Conservation (phyloP, 2,797 vertebrate genomes). For the Hybognathus amarus region DNA sequence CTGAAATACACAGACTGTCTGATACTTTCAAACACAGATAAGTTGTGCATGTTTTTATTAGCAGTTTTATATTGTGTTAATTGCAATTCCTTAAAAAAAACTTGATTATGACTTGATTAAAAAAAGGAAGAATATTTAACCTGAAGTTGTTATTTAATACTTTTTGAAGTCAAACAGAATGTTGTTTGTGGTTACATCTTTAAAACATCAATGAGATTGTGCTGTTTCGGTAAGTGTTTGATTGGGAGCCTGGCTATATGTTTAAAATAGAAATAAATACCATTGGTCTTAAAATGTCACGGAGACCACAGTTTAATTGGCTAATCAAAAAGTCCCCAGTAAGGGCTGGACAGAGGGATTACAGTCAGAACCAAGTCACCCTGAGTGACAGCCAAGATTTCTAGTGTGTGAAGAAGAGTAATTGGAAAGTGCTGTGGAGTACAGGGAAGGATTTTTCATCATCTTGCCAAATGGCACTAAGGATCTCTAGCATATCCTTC, state of each 20-base stretch:
- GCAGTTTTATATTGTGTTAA: background rate
- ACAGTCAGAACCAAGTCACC: slow-evolving; percentile 59
- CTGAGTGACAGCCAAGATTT: slow-evolving; percentile 64
- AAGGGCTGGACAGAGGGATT: slow-evolving; percentile 59
- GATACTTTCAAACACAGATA: background rate
- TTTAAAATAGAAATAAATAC: slow-evolving; percentile 61
- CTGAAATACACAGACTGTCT: background rate
- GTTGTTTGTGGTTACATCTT: slow-evolving; percentile 21
- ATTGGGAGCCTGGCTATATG: slow-evolving; percentile 40
- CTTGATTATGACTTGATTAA: background rate
- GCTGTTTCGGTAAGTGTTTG: slow-evolving; percentile 18
- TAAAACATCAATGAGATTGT: slow-evolving; percentile 29
- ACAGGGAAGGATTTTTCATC: slow-evolving; percentile 59
- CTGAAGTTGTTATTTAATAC: background rate
- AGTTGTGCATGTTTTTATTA: background rate
- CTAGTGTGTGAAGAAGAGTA: slow-evolving; percentile 61
- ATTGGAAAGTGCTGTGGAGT: slow-evolving; percentile 59
- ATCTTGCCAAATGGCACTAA: slow-evolving; percentile 61
- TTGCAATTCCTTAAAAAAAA: background rate
- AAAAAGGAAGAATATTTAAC: background rate
- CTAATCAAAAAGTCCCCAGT: slow-evolving; percentile 61
- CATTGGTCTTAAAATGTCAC: slow-evolving; percentile 57
- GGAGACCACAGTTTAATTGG: slow-evolving; percentile 58
- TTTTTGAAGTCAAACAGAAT: background rate
- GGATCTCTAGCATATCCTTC: slow-evolving; percentile 58